These are phyloP conservation scores for Furcifer pardalis DNA, from an alignment of 2,797 vertebrate species.

Conservation along the genomic window DNA sequence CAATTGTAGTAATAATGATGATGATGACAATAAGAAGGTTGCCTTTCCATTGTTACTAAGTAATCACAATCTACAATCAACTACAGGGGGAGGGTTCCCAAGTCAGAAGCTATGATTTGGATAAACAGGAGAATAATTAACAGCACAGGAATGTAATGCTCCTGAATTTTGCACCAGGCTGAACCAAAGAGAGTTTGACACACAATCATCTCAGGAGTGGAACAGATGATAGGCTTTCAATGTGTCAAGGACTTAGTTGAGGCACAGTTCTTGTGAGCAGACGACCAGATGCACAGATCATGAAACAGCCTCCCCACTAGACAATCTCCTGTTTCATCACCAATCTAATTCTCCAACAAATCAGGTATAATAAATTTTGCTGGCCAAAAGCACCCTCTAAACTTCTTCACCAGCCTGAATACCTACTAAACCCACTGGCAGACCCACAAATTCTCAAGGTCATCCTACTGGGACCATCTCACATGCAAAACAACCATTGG, in stretches of 20 bases:
- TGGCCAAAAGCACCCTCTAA: not conserved
- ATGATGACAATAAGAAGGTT: not conserved
- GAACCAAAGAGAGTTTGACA: too few relatives aligned
- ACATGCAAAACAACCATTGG: not conserved
- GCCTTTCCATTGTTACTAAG: not conserved
- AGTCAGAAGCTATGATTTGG: not conserved
- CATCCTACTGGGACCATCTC: not conserved
- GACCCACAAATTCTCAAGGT: not conserved
- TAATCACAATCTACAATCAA: not conserved
- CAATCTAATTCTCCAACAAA: not conserved
- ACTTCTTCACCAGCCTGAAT: not conserved
- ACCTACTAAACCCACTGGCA: too few relatives aligned
- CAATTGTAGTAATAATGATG: not conserved
- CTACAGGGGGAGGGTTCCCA: not conserved
- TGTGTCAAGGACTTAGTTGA: too few relatives aligned
- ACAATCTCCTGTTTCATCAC: not conserved
- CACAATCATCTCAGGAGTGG: too few relatives aligned
- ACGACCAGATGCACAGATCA: not conserved
- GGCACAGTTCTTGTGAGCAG: not conserved
- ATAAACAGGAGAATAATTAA: not conserved
- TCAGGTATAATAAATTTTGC: not conserved
- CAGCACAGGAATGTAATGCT: not conserved
- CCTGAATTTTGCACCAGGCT: too few relatives aligned
- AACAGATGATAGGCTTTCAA: too few relatives aligned
- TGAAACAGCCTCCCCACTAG: not conserved